These are phyloP conservation scores for Xylota sylvarum DNA, from an alignment of 2,888 invertebrate genomes.

Conservation along the genomic window DNA sequence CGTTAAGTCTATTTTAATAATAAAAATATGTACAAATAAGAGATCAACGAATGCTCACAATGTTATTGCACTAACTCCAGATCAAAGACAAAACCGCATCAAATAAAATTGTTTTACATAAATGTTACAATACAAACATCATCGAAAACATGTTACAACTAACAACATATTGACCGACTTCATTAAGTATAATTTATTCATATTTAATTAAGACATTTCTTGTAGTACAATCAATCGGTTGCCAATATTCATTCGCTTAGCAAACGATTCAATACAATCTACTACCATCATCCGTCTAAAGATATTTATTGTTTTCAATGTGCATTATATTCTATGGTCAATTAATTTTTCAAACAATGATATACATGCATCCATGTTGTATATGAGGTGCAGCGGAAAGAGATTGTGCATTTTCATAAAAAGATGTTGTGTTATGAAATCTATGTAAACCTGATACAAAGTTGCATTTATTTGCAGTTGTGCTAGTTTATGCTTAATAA, in stretches of 20 bases:
- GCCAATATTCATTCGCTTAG: background rate
- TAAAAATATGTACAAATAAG: no score
- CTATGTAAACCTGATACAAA: no score
- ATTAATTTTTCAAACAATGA: background rate
- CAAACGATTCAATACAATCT: conserved; percentile 17
- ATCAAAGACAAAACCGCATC: no score
- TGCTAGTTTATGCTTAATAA: no score
- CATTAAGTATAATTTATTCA: background rate
- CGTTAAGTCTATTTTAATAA: no score
- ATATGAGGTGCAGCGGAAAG: background rate
- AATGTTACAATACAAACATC: no score
- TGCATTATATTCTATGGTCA: background rate
- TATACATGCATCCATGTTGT: background rate
- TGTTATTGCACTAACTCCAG: no score
- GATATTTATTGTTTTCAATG: background rate
- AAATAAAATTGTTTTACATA: no score
- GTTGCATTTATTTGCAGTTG: no score
- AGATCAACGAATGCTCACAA: no score
- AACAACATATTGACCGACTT: background rate
- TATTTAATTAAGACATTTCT: background rate
- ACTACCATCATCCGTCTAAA: background rate
- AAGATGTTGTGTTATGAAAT: background rate
- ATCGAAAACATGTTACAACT: no score
- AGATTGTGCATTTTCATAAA: background rate
- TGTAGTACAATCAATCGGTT: background rate